phyloP scores from a whole-genome alignment of 1,140 invertebrate species.

The Drosophila neocordata region DNA sequence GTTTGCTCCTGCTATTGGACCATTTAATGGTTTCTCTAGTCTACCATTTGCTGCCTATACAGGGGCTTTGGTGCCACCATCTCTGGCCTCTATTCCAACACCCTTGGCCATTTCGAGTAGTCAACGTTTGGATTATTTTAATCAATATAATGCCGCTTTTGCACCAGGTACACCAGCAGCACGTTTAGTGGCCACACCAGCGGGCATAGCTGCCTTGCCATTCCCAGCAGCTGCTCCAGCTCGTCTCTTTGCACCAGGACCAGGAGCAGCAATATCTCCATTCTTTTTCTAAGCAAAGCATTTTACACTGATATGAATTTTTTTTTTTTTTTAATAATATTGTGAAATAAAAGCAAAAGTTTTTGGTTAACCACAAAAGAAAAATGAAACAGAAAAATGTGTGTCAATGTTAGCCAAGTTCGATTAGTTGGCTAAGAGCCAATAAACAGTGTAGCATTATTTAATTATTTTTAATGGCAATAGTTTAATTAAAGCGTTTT shows the following conservation, averaged over 20 bases:
- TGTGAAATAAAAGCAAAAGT: constrained; percentile 41
- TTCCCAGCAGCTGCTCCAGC: constrained; percentile 6
- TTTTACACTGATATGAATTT: too few relatives aligned
- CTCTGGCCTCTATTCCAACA: neutral
- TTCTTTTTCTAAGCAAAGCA: constrained; percentile 33
- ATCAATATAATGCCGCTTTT: constrained; percentile 64
- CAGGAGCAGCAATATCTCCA: constrained; percentile 18
- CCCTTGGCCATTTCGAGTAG: constrained; percentile 63
- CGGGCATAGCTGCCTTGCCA: constrained; percentile 29
- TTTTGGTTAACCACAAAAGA: constrained; percentile 47
- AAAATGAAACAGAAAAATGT: neutral
- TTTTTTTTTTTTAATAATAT: neutral
- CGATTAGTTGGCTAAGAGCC: constrained; percentile 16
- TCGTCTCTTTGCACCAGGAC: constrained; percentile 40
- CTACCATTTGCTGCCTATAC: constrained; percentile 20
- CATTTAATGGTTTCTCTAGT: neutral
- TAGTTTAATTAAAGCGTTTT: too few relatives aligned
- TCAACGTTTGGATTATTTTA: constrained; percentile 66
- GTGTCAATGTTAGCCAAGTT: neutral
- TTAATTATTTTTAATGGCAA: too few relatives aligned
- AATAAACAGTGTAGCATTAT: too few relatives aligned
- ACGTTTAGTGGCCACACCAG: constrained; percentile 43
- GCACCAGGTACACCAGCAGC: constrained; percentile 35
- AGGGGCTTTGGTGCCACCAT: constrained; percentile 13
- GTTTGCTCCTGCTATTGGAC: neutral